A percentile compares a stretch with the other conserved stretches of the same genome.
Evolutionary conservation across 2,888 invertebrate species (phyloP).

Genomic region (Scelioninae gen. 1): DNA sequence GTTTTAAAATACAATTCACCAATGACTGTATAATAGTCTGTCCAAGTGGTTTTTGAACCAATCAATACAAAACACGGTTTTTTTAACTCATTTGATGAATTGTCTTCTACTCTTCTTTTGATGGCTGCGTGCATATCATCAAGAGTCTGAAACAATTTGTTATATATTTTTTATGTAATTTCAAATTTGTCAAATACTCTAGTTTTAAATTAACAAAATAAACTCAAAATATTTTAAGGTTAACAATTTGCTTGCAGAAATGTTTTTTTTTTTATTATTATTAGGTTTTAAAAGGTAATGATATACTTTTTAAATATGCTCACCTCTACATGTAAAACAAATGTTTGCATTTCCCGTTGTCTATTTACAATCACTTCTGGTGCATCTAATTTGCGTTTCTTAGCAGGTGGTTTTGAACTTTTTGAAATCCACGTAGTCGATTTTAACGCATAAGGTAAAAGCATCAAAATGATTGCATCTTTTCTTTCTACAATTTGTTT

Average conservation of each 20-base stretch:
- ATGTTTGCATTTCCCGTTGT: background rate
- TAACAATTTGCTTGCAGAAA: background rate
- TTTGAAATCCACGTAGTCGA: background rate
- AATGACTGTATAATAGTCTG: conserved; percentile 1
- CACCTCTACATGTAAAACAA: conserved; percentile 1
- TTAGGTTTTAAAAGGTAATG: background rate
- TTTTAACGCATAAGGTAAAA: conserved; percentile 18
- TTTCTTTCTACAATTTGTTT: conserved; percentile 12
- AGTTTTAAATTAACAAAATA: too few species aligned
- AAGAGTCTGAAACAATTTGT: background rate
- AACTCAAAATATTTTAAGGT: too few species aligned
- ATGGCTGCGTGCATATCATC: background rate
- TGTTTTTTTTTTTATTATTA: background rate
- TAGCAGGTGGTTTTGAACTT: background rate
- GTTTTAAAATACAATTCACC: background rate
- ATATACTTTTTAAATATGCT: background rate
- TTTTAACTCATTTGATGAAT: too few species aligned
- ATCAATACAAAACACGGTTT: background rate
- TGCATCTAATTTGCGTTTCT: conserved; percentile 11
- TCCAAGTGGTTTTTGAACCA: background rate
- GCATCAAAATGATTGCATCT: conserved; percentile 19
- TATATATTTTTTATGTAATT: background rate
- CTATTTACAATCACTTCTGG: background rate
- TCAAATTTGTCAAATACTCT: too few species aligned
- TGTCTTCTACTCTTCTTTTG: background rate